phyloP scores from a whole-genome alignment of 2,797 vertebrate genomes.

The Rallus crepitans region DNA sequence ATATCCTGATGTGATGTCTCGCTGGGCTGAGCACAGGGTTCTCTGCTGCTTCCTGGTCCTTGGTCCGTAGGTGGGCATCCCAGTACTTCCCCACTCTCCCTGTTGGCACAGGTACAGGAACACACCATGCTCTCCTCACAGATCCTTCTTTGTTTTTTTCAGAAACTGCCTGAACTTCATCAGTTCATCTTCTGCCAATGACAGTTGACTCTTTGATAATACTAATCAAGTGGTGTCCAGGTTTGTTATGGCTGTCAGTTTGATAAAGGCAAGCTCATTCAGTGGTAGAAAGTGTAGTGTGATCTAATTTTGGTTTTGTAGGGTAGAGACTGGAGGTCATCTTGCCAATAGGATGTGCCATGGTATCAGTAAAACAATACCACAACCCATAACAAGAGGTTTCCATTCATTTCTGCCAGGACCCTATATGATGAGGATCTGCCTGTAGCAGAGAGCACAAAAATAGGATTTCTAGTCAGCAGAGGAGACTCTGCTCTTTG shows the following conservation, averaged over 20 bases:
- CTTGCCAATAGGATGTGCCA: neutral
- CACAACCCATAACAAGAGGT: neutral
- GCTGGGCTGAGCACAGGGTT: rapidly evolving
- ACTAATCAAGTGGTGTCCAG: neutral
- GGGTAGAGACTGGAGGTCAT: neutral
- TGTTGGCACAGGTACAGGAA: neutral
- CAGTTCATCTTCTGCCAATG: neutral
- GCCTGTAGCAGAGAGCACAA: neutral
- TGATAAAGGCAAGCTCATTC: neutral
- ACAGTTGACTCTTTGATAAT: neutral
- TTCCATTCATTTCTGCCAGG: neutral
- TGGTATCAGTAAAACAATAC: neutral
- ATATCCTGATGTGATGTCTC: rapidly evolving
- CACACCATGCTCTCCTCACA: rapidly evolving
- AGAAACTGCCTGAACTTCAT: neutral
- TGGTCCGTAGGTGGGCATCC: neutral
- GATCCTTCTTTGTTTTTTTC: neutral
- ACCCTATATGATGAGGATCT: neutral
- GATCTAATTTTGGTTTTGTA: neutral
- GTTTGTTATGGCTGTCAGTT: neutral
- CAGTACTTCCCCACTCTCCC: neutral
- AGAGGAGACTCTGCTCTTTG: neutral
- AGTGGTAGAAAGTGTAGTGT: rapidly evolving
- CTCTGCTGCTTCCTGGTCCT: neutral
- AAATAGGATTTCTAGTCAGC: neutral